Evolutionary conservation across 2,888 invertebrate genomes (phyloP).

Genomic region (Cheilosia grossa): DNA sequence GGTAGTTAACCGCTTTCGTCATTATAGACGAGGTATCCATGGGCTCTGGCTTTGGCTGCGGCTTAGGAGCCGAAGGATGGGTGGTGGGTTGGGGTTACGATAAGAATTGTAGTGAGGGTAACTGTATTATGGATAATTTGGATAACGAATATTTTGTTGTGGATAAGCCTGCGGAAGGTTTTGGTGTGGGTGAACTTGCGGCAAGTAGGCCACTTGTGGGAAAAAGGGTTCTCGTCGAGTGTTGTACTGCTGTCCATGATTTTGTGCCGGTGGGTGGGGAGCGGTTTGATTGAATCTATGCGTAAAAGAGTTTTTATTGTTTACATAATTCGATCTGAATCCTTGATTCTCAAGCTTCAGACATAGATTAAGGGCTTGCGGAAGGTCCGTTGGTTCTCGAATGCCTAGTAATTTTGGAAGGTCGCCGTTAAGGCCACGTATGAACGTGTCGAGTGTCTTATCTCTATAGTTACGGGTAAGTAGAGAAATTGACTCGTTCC

Average conservation of each 20-base stretch:
- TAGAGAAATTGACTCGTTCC: conserved; percentile 55
- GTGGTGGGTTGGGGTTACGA: background rate
- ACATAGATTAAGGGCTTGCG: background rate
- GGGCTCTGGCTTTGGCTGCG: conserved; percentile 34
- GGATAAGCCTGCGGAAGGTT: too few relatives aligned
- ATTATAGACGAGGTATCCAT: conserved; percentile 38
- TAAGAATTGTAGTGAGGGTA: too few relatives aligned
- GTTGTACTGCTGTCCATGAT: background rate
- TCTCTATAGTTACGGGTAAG: conserved; percentile 32
- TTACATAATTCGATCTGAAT: background rate
- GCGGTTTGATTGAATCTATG: background rate
- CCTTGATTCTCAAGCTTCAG: background rate
- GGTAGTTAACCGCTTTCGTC: conserved; percentile 28
- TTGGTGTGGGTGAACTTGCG: background rate
- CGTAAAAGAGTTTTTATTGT: background rate
- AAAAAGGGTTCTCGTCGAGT: background rate
- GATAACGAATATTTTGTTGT: too few relatives aligned
- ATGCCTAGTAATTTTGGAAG: background rate
- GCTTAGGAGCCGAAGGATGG: conserved; percentile 16
- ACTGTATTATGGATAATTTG: too few relatives aligned
- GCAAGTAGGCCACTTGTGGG: conserved; percentile 15
- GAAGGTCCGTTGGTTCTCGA: background rate
- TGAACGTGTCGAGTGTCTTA: background rate
- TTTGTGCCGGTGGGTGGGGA: background rate
- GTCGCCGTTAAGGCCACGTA: background rate